phyloP scores from a whole-genome alignment of 2,888 invertebrate genomes.

The Epinotia bilunana region DNA sequence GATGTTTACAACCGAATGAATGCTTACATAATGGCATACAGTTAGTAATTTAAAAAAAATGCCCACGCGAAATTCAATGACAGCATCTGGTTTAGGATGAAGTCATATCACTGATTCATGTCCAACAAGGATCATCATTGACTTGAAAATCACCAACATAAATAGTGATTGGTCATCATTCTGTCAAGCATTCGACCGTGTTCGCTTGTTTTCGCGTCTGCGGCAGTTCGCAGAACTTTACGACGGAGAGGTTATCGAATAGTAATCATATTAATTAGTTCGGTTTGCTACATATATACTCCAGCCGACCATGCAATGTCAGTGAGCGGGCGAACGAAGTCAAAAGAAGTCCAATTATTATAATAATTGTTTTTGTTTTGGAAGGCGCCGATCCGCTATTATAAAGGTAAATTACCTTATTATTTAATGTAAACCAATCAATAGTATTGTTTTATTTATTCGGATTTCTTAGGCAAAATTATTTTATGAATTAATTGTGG shows the following conservation, averaged over 20 bases:
- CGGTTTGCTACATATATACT: constrained; percentile 58
- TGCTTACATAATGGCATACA: neutral
- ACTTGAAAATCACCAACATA: constrained; percentile 56
- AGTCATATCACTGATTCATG: constrained; percentile 59
- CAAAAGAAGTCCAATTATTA: constrained; percentile 33
- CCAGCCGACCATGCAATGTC: constrained; percentile 61
- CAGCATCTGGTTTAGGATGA: constrained; percentile 40
- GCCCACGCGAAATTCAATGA: constrained; percentile 22
- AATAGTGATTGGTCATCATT: constrained; percentile 59
- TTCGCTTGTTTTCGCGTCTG: constrained; percentile 61
- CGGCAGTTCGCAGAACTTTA: constrained; percentile 73
- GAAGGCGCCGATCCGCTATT: constrained; percentile 5
- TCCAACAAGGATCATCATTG: constrained; percentile 49
- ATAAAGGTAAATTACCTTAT: constrained; percentile 47
- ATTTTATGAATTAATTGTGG: neutral
- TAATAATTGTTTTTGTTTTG: neutral
- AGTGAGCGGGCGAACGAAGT: constrained; percentile 58
- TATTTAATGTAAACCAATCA: too few relatives aligned
- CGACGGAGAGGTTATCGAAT: constrained; percentile 73
- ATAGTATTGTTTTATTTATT: neutral
- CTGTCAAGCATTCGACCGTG: constrained; percentile 56
- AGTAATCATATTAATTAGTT: constrained; percentile 63
- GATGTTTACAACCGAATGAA: constrained; percentile 7
- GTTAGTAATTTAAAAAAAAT: neutral
- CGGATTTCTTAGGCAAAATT: too few relatives aligned